Evolutionary conservation across 2,113 vertebrate genomes (phyloP), one percentile per base, ranked within the genome.

Genomic region (Acanthochromis polyacanthus): DNA sequence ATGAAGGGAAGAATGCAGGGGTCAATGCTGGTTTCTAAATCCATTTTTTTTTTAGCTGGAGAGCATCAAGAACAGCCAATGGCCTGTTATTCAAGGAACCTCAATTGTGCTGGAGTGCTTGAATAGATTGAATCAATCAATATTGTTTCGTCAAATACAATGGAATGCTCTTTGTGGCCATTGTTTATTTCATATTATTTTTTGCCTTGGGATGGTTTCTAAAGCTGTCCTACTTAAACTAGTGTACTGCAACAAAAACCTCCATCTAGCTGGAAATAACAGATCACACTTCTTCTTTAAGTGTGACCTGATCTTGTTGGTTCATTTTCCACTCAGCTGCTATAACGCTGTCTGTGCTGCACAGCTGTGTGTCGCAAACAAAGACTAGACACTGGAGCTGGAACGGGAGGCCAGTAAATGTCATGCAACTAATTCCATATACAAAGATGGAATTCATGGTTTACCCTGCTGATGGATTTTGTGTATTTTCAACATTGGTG

Each of bases 61-160:
- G 68, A 72, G 66, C 61, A 72, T 70, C 59, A 71, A 55, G 25
- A 75, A 75, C 56, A 56, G 38, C 45, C 45, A 71, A 71, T n/a
- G 4, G 46, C 5, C 52, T 45, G 43, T 69, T 50, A 75, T 51
- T 71, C 52, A 64, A 72, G 16, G 52, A 61, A 61, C 1, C 57
- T 58, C 40, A 64, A 32, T 70, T 76, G 69, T 46, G 43, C 48
- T 25, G 17, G 5, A 71, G 71, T 66, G 48, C 46, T 76, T 40
- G 25, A 52, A 20, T 2, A 50, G 16, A 73, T 19, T 58, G 40
- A 65, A 75, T 61, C 65, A 57, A 77, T 72, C 65, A 56, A 88
- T 79, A 52, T 22, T 43, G 28, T 52, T 70, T 62, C 0, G 0
- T 15, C 22, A 25, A 50, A 71, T 15, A 82, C 48, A 82, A 70